Conservation (phyloP, 2,797 vertebrate genomes). For the Muscicapa comitata region DNA sequence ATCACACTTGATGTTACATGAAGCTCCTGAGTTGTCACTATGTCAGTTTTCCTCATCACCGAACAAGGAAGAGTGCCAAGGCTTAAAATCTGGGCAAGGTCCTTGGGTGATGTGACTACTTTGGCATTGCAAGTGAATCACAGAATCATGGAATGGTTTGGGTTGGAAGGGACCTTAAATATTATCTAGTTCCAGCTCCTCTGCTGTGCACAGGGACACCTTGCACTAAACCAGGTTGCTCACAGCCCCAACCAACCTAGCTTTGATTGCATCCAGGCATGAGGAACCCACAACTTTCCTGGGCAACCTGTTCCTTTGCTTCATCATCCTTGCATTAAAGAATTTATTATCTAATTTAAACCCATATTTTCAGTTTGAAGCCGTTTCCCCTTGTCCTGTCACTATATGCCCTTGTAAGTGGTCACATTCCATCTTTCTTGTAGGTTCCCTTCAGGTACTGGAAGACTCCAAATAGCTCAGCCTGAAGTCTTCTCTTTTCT, state of each 20-base stretch:
- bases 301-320: not conserved
- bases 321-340: not conserved
- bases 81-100: not conserved
- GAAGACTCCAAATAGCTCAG: not conserved
- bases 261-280: not conserved
- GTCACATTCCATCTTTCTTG: not conserved
- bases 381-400: not conserved
- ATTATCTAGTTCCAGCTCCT: not conserved
- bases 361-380: too few relatives aligned
- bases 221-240: not conserved
- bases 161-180: not conserved
- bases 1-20: not conserved
- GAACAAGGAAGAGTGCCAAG: not conserved
- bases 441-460: not conserved
- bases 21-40: not conserved
- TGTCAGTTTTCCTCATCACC: not conserved
- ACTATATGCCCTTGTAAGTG: not conserved
- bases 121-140: not conserved
- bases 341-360: not conserved
- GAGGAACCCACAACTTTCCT: not conserved
- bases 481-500: not conserved
- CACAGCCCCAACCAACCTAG: too few relatives aligned
- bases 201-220: not conserved
- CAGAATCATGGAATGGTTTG: not conserved
- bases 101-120: not conserved